These are phyloP conservation scores for Imbricaverruca yamaguchii DNA, from an alignment of 2,888 invertebrate genomes.

Conservation along the genomic window DNA sequence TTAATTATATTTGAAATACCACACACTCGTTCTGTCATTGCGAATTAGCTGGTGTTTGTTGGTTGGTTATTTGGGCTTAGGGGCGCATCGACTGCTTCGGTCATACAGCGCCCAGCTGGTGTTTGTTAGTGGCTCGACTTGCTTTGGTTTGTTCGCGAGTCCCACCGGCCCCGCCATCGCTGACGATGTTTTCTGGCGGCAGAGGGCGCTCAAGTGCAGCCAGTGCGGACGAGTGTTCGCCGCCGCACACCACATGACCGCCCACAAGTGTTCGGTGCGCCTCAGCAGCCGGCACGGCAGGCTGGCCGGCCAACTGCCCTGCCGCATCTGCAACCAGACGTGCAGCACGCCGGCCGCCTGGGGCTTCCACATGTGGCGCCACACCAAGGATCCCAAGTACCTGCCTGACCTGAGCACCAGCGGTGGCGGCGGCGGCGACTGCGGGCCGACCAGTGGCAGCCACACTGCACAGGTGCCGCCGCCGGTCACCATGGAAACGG, in stretches of 20 bases:
- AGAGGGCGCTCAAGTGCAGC: neutral
- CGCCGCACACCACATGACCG: neutral
- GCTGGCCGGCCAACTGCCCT: neutral
- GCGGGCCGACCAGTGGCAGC: too few relatives aligned
- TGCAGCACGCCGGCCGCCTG: conserved; percentile 22
- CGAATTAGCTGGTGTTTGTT: neutral
- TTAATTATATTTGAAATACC: too few relatives aligned
- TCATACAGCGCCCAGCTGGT: too few relatives aligned
- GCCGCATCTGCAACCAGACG: neutral
- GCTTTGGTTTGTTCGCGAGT: too few relatives aligned
- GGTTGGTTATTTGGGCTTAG: too few relatives aligned
- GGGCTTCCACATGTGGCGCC: conserved; percentile 29
- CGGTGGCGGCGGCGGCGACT: too few relatives aligned
- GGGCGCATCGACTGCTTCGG: too few relatives aligned
- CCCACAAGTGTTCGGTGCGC: neutral
- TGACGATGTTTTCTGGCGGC: neutral
- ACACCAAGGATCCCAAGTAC: conserved; percentile 27
- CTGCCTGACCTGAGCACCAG: conserved; percentile 4
- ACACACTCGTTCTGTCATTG: too few relatives aligned
- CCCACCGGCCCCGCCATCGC: neutral
- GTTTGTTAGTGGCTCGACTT: too few relatives aligned
- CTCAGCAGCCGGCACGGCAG: neutral
- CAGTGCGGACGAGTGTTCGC: neutral
- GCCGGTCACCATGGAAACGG: too few relatives aligned
- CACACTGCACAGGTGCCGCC: too few relatives aligned